Conservation (phyloP, 2,888 invertebrate species). For the Capitulum mitella region DNA sequence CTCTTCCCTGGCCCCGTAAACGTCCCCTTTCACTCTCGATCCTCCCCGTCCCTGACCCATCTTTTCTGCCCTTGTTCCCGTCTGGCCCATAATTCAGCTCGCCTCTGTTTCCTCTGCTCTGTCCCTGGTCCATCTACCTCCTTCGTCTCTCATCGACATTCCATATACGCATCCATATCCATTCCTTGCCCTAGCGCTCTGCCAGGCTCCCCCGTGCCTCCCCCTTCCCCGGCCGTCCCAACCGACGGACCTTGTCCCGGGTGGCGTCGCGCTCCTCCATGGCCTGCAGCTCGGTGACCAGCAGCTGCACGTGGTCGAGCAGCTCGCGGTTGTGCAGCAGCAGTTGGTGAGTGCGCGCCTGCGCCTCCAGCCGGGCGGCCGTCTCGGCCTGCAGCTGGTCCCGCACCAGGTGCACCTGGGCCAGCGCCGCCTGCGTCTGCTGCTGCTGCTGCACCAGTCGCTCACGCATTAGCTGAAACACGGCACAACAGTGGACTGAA, state of each 20-base stretch:
- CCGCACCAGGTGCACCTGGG: conserved; percentile 62
- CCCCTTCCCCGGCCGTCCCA: too few species aligned
- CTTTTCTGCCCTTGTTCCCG: too few species aligned
- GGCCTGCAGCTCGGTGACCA: conserved; percentile 75
- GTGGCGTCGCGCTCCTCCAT: conserved; percentile 50
- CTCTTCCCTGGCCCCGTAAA: too few species aligned
- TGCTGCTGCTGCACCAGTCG: conserved; percentile 90
- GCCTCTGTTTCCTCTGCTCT: too few species aligned
- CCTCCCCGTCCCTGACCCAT: too few species aligned
- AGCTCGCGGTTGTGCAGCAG: conserved; percentile 90
- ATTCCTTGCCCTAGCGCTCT: too few species aligned
- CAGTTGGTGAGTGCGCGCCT: conserved; percentile 73
- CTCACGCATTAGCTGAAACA: conserved; percentile 64
- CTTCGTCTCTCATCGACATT: too few species aligned
- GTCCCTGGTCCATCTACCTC: too few species aligned
- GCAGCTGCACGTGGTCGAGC: conserved; percentile 83
- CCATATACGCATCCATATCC: too few species aligned
- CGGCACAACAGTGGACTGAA: not conserved
- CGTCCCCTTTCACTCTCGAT: too few species aligned
- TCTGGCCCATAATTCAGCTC: too few species aligned
- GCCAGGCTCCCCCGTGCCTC: too few species aligned
- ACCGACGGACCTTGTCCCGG: conserved; percentile 60
- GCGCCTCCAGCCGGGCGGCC: conserved; percentile 84
- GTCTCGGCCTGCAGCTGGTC: conserved; percentile 89
- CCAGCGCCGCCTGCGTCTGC: conserved; percentile 78